Evolutionary conservation across 2,113 vertebrate species (phyloP), one percentile per base, ranked within the genome.

Genomic region (Carettochelys insculpta): DNA sequence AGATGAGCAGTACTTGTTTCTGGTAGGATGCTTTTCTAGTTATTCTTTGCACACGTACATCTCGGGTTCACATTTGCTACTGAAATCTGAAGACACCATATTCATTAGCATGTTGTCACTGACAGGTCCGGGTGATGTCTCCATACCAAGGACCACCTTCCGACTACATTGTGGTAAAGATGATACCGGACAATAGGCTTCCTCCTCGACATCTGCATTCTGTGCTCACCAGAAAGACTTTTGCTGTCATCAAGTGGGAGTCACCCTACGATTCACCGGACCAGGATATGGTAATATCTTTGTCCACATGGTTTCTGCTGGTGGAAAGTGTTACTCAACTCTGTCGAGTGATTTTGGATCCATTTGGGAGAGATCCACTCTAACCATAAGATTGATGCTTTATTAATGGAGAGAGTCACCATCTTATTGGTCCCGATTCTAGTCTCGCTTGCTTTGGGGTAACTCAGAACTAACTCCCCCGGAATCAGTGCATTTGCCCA

Each of bases 161-260:
- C 0, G 98, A 99, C 73, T 99, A 97, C 0, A 94, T 97, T 0
- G 99, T 99, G 83, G 99, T 99, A 88, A 99, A 98, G 96, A 99
- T 99, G 99, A 99, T 99, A 92, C 99, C 99, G 0, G 99, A 98
- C n/a, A 99, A 98, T 95, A 95, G 99, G 68, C 98, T 99, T 31
- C 99, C 99, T 0, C 99, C 99, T 25, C 98, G 99, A 27, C 99
- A 99, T 94, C 98, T 99, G 29, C 99, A 99, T 22, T 92, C 97
- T 0, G 98, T 99, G 68, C 97, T 41, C 38, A 97, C 97, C 0
- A 98, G 97, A 2, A 98, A 99, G 92, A 99, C 98, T 0, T 98
- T 98, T 3, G 98, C 98, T 0, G 96, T 97, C 77, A 97, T 99
- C 77, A 99, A 99, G 90, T 99, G 99, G 99, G 99, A 99, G 88